phyloP scores from a whole-genome alignment of 2,888 invertebrate genomes.

The Chouioia cunea region DNA sequence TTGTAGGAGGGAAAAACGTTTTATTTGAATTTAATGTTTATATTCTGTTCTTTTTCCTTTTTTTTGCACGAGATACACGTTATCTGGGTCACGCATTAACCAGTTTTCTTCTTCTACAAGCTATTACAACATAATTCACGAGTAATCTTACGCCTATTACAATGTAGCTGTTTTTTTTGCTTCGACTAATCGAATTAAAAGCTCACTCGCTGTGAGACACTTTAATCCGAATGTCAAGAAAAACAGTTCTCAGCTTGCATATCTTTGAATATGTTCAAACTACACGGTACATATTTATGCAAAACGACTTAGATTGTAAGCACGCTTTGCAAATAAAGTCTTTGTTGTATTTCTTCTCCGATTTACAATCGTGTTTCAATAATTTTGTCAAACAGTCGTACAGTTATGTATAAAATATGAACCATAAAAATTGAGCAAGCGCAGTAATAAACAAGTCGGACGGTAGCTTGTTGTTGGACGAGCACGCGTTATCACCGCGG shows the following conservation, averaged over 20 bases:
- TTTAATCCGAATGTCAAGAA: conserved; percentile 3
- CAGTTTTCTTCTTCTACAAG: conserved; percentile 25
- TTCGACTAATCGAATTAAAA: background rate
- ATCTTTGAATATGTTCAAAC: no score
- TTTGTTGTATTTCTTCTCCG: no score
- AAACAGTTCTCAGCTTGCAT: no score
- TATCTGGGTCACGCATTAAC: conserved; percentile 29
- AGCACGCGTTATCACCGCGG: conserved; percentile 42
- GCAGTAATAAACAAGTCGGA: conserved; percentile 50
- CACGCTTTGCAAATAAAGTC: no score
- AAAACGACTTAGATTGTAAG: no score
- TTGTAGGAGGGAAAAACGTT: no score
- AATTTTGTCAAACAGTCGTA: no score
- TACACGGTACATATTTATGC: no score
- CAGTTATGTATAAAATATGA: no score
- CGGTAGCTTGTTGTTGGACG: conserved; percentile 47
- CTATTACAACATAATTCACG: conserved; percentile 9
- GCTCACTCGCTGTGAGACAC: conserved; percentile 8
- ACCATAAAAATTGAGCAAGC: background rate
- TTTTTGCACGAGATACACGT: background rate
- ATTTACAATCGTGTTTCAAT: no score
- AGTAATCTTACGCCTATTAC: background rate
- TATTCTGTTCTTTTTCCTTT: background rate
- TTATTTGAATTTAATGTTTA: no score
- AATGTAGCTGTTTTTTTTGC: background rate